Evolutionary conservation across 64 coral and sea anemone species (phyloP).

Genomic region (Anthopleura sola): DNA sequence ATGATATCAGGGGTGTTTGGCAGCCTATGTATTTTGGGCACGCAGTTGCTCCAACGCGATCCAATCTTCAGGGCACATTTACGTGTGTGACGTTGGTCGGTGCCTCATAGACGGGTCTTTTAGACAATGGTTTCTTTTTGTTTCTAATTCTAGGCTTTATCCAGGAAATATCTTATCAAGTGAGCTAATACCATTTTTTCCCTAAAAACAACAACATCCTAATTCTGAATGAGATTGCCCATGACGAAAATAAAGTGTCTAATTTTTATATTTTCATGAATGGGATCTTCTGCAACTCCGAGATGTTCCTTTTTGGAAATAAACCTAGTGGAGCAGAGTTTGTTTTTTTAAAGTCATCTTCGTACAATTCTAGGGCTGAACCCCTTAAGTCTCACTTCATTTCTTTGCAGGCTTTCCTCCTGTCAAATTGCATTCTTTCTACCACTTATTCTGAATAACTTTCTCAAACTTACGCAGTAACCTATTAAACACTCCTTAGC

Average conservation of each 20-base stretch:
- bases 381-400: neutral
- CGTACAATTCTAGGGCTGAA: neutral
- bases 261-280: neutral
- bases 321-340: neutral
- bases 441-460: conserved; percentile 1
- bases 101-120: neutral
- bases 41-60: neutral
- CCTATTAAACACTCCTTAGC: conserved; percentile 5
- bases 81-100: conserved; percentile 3
- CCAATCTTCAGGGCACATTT: neutral
- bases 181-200: neutral
- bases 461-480: neutral
- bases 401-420: neutral
- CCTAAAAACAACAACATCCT: conserved; percentile 7
- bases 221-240: neutral
- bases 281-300: no score
- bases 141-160: neutral
- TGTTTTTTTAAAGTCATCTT: neutral
- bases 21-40: neutral
- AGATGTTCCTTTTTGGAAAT: no score
- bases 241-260: no score
- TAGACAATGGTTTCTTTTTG: conserved; percentile 16
- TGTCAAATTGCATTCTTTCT: neutral
- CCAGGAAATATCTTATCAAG: conserved; percentile 3
- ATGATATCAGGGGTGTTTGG: neutral